A percentile compares a stretch with the other conserved stretches of the same genome.
Evolutionary conservation across 1,140 invertebrate genomes (phyloP).

Genomic region (Radopholus similis): DNA sequence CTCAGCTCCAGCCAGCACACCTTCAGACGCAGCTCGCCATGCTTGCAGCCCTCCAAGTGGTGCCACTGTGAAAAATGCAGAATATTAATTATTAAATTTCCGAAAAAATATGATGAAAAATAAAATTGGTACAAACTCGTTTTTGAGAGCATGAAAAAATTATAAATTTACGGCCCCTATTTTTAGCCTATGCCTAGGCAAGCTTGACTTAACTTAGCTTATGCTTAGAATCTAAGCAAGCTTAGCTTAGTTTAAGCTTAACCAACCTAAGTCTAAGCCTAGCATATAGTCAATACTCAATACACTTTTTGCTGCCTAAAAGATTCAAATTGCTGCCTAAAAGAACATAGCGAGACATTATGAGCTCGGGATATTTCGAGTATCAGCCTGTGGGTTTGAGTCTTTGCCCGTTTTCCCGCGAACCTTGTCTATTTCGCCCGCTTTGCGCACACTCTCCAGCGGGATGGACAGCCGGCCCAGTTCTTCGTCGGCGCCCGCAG

Average conservation of each 20-base stretch:
- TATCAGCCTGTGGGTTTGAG: too few relatives aligned
- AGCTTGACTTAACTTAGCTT: too few relatives aligned
- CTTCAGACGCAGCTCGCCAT: slow-evolving; percentile 55
- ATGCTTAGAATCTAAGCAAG: too few relatives aligned
- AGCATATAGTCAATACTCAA: not conserved
- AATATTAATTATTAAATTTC: slow-evolving; percentile 9
- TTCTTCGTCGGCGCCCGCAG: slow-evolving; percentile 54
- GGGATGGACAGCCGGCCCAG: slow-evolving; percentile 50
- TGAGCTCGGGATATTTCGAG: too few relatives aligned
- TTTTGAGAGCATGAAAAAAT: too few relatives aligned
- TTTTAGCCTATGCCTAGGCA: too few relatives aligned
- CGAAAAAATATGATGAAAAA: not conserved
- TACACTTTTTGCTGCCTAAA: not conserved
- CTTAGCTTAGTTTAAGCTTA: too few relatives aligned
- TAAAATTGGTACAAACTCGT: too few relatives aligned
- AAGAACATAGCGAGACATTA: too few relatives aligned
- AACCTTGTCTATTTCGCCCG: slow-evolving; percentile 41
- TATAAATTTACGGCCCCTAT: too few relatives aligned
- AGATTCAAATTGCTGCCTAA: not conserved
- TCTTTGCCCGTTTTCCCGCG: not conserved
- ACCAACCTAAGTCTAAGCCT: too few relatives aligned
- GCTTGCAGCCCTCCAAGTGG: slow-evolving; percentile 58
- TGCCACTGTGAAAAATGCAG: slow-evolving; percentile 45
- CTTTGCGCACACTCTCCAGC: slow-evolving; percentile 32
- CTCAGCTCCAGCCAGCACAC: slow-evolving; percentile 51